Evolutionary conservation across 2,888 invertebrate species (phyloP), one percentile per base, ranked within the genome.

Genomic region (Parapristionchus giblindavisi): DNA sequence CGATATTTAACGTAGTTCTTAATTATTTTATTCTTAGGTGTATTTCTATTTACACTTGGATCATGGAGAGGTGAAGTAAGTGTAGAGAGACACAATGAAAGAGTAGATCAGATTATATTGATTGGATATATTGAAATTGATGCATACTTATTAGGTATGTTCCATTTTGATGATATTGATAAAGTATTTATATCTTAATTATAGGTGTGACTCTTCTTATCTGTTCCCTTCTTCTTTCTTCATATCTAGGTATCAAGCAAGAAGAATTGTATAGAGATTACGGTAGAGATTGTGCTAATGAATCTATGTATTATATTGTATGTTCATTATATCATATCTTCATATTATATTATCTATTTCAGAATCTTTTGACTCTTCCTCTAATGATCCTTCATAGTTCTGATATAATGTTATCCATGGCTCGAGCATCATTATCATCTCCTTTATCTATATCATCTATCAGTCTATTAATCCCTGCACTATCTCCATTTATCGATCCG

Each of bases 201-300:
- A 29, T 52, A 84, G 85, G 86, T 17, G 76, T 88, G 70, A 89
- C 91, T 0, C 91, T 97, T 75, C 89, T 98, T 66, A 93, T 94
- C 0, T 91, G 93, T 75, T 95, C 96, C 0, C 89, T 98, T 71
- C 93, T 98, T 83, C 91, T 96, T 77, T 96, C 97, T 0, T 96
- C 98, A 0, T 91, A 94, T 84, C 88, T 90, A 87, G 90, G 90
- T 3, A 88, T 90, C 43, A 88, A 88, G 77, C 90, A 90, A 66
- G 90, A 90, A 79, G 85, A 85, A 40, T 84, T 90, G 5, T 90
- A 89, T 79, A 78, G 79, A 11, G 84, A 81, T 75, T 92, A 93
- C 89, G 97, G 97, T 66, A 97, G 96, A 89, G 70, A 56, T 11
- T 93, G 94, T 90, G 94, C 96, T 0, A 91, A 92, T 87, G 89